phyloP scores from a whole-genome alignment of 2,797 vertebrate genomes.

The Melanotaenia nigrans region DNA sequence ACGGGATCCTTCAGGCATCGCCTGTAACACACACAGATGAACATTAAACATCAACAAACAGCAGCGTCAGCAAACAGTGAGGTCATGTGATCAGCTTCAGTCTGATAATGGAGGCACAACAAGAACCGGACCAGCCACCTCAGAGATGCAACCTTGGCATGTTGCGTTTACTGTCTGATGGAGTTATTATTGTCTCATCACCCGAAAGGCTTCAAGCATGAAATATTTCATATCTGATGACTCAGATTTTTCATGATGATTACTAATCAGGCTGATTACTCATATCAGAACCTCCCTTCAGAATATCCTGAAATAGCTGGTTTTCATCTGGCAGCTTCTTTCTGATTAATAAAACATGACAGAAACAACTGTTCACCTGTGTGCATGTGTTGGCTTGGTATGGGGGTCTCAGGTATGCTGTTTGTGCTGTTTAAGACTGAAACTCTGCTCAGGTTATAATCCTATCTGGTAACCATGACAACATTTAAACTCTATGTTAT shows the following conservation, averaged over 20 bases:
- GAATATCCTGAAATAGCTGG: too few species aligned
- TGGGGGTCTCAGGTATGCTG: too few species aligned
- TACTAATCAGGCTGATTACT: too few species aligned
- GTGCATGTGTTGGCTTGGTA: too few species aligned
- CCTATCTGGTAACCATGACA: conserved; percentile 16
- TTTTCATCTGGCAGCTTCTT: too few species aligned
- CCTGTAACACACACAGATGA: conserved; percentile 7
- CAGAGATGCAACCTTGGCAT: too few species aligned
- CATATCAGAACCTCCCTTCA: too few species aligned
- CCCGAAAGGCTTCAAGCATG: not conserved
- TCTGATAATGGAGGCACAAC: conserved; percentile 28
- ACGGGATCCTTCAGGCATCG: conserved; percentile 63
- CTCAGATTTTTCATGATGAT: too few species aligned
- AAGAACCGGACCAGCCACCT: conserved; percentile 12
- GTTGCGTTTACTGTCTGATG: not conserved
- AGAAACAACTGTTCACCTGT: too few species aligned
- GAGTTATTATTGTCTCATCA: not conserved
- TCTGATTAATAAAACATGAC: too few species aligned
- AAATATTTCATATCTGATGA: too few species aligned
- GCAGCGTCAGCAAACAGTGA: not conserved
- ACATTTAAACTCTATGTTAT: not conserved
- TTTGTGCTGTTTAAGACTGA: not conserved
- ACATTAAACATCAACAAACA: not conserved
- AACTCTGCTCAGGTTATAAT: not conserved
- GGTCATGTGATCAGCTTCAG: conserved; percentile 17